phyloP scores from a whole-genome alignment of 2,888 invertebrate genomes.

The Polydrusus cervinus region DNA sequence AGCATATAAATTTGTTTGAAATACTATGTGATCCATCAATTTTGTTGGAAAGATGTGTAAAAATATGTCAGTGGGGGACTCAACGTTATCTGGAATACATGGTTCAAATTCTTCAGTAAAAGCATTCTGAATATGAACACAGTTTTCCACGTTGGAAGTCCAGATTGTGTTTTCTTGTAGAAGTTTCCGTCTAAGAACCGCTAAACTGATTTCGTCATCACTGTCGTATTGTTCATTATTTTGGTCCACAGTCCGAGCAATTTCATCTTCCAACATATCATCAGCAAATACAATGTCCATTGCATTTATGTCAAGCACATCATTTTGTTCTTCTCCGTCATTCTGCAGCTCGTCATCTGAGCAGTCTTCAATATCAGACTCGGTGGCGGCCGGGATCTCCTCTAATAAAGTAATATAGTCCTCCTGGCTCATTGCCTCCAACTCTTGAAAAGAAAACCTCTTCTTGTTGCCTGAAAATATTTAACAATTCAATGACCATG shows the following conservation, averaged over 20 bases:
- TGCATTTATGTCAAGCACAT: conserved; percentile 10
- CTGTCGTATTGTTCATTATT: conserved; percentile 3
- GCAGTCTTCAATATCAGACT: conserved; percentile 3
- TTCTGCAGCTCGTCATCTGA: neutral
- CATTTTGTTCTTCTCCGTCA: neutral
- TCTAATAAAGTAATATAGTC: conserved; percentile 1
- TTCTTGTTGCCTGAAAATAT: neutral
- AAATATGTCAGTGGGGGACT: conserved; percentile 50
- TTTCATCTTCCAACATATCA: conserved; percentile 7
- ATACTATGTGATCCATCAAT: too few relatives aligned
- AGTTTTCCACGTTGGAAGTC: neutral
- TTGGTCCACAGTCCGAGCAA: neutral
- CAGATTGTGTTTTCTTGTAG: neutral
- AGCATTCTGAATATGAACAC: neutral
- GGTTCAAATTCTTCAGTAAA: conserved; percentile 27
- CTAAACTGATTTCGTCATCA: conserved; percentile 10
- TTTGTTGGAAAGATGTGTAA: conserved; percentile 46
- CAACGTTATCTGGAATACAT: conserved; percentile 34
- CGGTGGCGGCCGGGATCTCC: neutral
- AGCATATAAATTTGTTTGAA: conserved; percentile 49
- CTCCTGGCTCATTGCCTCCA: neutral
- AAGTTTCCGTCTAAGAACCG: conserved; percentile 8
- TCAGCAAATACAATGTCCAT: neutral
- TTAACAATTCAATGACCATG: neutral
- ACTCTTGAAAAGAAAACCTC: neutral